These are phyloP conservation scores for Chloropsis cyanopogon DNA, from an alignment of 2,113 vertebrate species.

Conservation along the genomic window DNA sequence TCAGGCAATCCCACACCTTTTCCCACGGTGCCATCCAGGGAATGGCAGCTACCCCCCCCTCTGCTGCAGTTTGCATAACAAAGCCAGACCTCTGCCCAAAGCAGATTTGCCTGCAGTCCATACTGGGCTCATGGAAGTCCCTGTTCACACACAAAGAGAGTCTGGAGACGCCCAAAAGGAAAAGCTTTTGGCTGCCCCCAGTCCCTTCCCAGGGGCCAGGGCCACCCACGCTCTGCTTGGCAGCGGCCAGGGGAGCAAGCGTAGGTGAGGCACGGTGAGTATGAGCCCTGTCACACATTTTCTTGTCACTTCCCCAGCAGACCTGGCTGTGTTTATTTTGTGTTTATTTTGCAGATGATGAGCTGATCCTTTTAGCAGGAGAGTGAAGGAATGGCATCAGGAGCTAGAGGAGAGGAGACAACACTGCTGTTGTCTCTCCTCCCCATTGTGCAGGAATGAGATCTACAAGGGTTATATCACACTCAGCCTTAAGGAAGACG, in stretches of 20 bases:
- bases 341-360: neutral
- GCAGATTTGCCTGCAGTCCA: neutral
- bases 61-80: neutral
- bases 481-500: neutral
- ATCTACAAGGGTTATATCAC: neutral
- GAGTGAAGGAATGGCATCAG: neutral
- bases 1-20: neutral
- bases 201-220: neutral
- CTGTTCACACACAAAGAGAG: neutral
- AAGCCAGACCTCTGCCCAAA: neutral
- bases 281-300: neutral
- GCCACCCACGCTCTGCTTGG: neutral
- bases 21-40: accelerated
- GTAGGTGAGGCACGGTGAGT: accelerated
- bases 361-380: neutral
- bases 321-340: neutral
- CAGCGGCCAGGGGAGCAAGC: neutral
- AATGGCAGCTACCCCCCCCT: accelerated
- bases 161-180: neutral
- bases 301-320: neutral
- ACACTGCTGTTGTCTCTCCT: neutral
- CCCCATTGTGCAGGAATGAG: neutral
- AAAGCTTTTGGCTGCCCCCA: neutral
- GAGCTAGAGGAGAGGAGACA: neutral
- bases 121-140: neutral